Conservation (phyloP, 2,888 invertebrate species). For the Gonocerus acuteangulatus region DNA sequence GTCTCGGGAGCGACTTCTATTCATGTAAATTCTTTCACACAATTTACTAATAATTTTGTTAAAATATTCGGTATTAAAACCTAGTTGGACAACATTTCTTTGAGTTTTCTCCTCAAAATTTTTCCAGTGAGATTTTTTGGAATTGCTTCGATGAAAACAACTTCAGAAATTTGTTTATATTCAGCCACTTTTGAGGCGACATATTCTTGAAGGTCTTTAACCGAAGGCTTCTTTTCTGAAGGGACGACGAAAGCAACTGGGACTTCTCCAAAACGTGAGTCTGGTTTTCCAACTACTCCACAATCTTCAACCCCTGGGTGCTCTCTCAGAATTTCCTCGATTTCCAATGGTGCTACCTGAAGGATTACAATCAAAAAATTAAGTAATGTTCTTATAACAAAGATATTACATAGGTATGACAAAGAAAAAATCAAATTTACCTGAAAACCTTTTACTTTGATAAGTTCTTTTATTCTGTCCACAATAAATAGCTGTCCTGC, state of each 20-base stretch:
- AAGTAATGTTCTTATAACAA: too few species aligned
- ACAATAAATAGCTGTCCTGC: conserved; percentile 67
- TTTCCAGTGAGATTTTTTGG: conserved; percentile 71
- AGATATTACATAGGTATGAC: too few species aligned
- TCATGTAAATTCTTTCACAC: too few species aligned
- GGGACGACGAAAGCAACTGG: conserved; percentile 66
- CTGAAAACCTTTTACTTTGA: conserved; percentile 51
- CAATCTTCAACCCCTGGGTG: conserved; percentile 70
- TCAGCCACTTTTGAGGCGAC: conserved; percentile 51
- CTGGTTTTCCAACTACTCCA: conserved; percentile 72
- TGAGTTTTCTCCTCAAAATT: conserved; percentile 62
- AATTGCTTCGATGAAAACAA: conserved; percentile 59
- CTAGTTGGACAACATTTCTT: conserved; percentile 40
- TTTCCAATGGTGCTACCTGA: conserved; percentile 77
- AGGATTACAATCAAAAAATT: conserved; percentile 41
- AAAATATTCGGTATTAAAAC: too few species aligned
- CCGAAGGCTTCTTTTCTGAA: conserved; percentile 42
- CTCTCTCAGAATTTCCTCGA: conserved; percentile 64
- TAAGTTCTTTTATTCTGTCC: conserved; percentile 69
- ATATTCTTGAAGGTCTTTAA: conserved; percentile 47
- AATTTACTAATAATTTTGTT: too few species aligned
- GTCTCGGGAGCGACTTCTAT: too few species aligned
- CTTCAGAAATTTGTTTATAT: conserved; percentile 68
- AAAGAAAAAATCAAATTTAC: conserved; percentile 39
- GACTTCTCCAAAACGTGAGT: conserved; percentile 62